Percentiles rank a stretch among this genome's conserved stretches.
phyloP scores from a whole-genome alignment of 2,113 vertebrate species.

The Cyprinus carpio region DNA sequence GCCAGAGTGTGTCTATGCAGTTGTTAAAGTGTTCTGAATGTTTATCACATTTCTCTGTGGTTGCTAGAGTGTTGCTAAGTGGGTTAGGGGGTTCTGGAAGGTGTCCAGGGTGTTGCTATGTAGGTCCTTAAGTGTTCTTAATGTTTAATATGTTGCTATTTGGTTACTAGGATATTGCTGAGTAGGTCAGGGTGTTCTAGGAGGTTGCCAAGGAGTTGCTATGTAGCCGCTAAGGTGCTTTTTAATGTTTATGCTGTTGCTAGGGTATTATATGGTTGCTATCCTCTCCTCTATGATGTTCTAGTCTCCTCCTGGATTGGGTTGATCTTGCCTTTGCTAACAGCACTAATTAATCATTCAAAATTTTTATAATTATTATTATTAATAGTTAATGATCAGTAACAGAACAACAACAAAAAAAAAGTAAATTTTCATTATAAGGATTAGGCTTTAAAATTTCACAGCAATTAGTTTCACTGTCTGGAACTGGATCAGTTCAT shows the following conservation, averaged over 20 bases:
- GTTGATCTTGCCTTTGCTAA: background rate
- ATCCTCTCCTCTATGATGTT: background rate
- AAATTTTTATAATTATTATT: background rate
- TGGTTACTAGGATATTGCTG: too few relatives aligned
- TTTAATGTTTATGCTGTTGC: background rate
- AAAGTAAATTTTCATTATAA: conserved; percentile 19
- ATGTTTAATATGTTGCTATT: too few relatives aligned
- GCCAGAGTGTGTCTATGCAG: background rate
- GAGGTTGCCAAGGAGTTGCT: too few relatives aligned
- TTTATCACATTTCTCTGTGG: background rate
- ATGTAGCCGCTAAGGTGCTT: background rate
- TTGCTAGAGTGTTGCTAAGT: background rate
- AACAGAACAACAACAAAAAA: background rate
- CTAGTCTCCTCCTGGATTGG: background rate
- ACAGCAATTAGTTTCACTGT: conserved; percentile 50
- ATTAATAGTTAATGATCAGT: too few relatives aligned
- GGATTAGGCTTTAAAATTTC: conserved; percentile 38
- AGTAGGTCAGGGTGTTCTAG: too few relatives aligned
- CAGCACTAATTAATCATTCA: background rate
- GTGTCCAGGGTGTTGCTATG: background rate
- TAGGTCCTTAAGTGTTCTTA: too few relatives aligned
- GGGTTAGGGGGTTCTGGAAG: background rate
- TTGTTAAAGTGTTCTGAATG: background rate
- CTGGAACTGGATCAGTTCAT: conserved; percentile 45
- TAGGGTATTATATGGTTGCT: background rate